A percentile compares a stretch with the other conserved stretches of the same genome.
These are phyloP conservation scores for Meloidogyne exigua DNA, from an alignment of 1,140 invertebrate species.

Conservation along the genomic window DNA sequence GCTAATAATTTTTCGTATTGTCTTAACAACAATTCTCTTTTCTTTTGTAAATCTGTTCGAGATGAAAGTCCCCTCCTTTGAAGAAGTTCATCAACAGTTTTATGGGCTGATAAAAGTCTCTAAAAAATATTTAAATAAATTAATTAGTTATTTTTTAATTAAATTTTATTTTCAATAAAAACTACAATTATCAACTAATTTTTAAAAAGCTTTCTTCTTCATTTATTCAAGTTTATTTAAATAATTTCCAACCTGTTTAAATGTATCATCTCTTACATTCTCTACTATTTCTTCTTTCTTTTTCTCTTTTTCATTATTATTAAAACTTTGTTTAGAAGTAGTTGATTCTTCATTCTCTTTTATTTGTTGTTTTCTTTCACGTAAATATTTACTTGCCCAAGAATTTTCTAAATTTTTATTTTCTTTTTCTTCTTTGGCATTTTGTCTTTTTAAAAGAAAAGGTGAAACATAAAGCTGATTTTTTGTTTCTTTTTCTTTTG, in stretches of 20 bases:
- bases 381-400: slow-evolving; percentile 43
- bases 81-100: slow-evolving; percentile 43
- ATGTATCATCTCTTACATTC: slow-evolving; percentile 4
- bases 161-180: no score
- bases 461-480: slow-evolving; percentile 19
- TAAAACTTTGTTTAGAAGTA: not conserved
- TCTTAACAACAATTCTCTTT: slow-evolving; percentile 34
- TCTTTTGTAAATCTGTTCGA: slow-evolving; percentile 31
- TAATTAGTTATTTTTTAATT: not conserved
- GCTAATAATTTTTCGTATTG: slow-evolving; percentile 38
- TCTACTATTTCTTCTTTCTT: slow-evolving; percentile 19
- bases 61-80: slow-evolving; percentile 35
- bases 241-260: slow-evolving; percentile 9
- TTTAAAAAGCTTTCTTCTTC: no score
- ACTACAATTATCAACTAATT: no score
- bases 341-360: not conserved
- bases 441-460: slow-evolving; percentile 15
- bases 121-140: slow-evolving; percentile 24
- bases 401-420: slow-evolving; percentile 25
- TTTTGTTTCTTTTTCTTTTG: not conserved
- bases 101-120: slow-evolving; percentile 42
- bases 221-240: no score
- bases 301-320: slow-evolving; percentile 2
- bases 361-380: slow-evolving; percentile 34
- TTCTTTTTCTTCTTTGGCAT: slow-evolving; percentile 28